Evolutionary conservation across 2,797 vertebrate species (phyloP).

Genomic region (Halcyon leucocephala): DNA sequence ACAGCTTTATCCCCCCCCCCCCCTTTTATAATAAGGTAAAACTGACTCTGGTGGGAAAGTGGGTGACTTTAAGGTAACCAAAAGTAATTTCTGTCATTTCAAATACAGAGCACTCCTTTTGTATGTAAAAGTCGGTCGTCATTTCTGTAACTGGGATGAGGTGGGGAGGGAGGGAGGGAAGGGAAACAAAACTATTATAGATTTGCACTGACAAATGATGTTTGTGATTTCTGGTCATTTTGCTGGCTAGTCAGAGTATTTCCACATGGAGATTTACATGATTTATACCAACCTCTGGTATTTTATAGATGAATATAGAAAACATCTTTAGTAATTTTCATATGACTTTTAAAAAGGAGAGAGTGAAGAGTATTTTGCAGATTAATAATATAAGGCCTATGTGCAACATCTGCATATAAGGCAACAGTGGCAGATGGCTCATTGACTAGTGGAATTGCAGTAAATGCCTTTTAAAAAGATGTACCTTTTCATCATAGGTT

Average conservation of each 20-base stretch:
- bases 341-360: slow-evolving; percentile 72
- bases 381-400: slow-evolving; percentile 65
- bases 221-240: slow-evolving; percentile 75
- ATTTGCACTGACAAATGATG: slow-evolving; percentile 83
- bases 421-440: slow-evolving; percentile 23
- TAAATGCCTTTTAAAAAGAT: slow-evolving; percentile 56
- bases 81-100: slow-evolving; percentile 77
- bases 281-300: slow-evolving; percentile 78
- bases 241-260: slow-evolving; percentile 75
- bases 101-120: slow-evolving; percentile 76
- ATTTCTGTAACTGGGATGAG: slow-evolving; percentile 72
- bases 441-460: slow-evolving; percentile 42
- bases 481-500: slow-evolving; percentile 24
- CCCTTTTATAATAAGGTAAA: slow-evolving; percentile 74
- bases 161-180: not conserved
- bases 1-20: slow-evolving; percentile 64
- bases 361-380: slow-evolving; percentile 75
- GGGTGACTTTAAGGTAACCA: slow-evolving; percentile 69
- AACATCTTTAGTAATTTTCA: slow-evolving; percentile 78
- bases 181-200: slow-evolving; percentile 72
- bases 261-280: slow-evolving; percentile 74
- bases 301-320: slow-evolving; percentile 80
- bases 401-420: slow-evolving; percentile 19
- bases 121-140: slow-evolving; percentile 69
- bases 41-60: slow-evolving; percentile 64